These are phyloP conservation scores for Diphyllodes magnificus DNA, from an alignment of 2,113 vertebrate genomes.

Conservation along the genomic window DNA sequence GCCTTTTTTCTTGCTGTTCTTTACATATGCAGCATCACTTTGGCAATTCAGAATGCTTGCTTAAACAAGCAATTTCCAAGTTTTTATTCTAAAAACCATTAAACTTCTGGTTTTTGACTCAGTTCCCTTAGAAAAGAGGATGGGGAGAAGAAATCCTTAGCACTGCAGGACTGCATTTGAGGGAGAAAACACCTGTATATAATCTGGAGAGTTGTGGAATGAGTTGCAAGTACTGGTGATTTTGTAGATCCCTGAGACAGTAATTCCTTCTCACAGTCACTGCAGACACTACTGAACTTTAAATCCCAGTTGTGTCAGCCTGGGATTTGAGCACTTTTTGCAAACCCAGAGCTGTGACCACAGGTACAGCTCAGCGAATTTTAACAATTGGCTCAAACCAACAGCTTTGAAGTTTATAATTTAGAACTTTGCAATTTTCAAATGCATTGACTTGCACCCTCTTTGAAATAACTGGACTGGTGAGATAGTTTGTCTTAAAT, in stretches of 20 bases:
- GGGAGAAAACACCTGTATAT: background rate
- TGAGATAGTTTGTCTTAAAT: background rate
- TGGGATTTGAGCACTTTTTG: background rate
- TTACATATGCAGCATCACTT: background rate
- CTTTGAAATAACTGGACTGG: background rate
- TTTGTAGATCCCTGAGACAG: background rate
- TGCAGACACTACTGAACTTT: background rate
- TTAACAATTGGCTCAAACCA: background rate
- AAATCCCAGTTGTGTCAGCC: background rate
- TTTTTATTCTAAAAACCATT: accelerated
- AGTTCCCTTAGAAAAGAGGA: background rate
- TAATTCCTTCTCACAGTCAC: background rate
- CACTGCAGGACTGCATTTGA: background rate
- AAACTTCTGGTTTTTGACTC: background rate
- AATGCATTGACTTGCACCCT: background rate
- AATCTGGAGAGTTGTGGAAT: background rate
- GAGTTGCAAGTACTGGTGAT: background rate
- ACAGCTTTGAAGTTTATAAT: background rate
- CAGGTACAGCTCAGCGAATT: background rate
- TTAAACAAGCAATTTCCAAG: background rate
- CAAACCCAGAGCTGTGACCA: background rate
- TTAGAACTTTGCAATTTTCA: background rate
- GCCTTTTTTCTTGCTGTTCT: background rate
- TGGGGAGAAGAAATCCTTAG: background rate
- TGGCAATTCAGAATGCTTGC: background rate